Evolutionary conservation across 1,140 invertebrate species (phyloP), one percentile per base, ranked within the genome.

Genomic region (Drosophila virilis): DNA sequence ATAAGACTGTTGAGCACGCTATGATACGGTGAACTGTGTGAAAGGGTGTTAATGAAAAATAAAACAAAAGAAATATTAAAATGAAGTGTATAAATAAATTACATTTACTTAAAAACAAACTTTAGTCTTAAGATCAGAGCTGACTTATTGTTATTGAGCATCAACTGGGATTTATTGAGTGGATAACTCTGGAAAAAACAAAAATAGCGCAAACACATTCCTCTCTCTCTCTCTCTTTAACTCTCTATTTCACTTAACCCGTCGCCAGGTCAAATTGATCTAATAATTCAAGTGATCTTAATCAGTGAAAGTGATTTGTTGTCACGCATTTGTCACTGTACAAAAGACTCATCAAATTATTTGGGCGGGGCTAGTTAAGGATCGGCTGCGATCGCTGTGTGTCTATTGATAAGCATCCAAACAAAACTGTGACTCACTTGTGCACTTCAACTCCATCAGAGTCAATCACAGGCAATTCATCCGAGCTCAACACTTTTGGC

Each of bases 301-400:
- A 88, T 88, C 79, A 45, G 38, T 9, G 38, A 68, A 72, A 77
- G 62, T 88, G 84, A 88, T 88, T 89, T 89, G 84, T 89, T 80
- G 84, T 65, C 79, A 48, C 64, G 46, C 80, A 88, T 88, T 88
- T 88, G 84, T 88, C 84, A 83, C 33, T 70, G 80, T 74, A 83
- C 83, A 86, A 86, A 86, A 86, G 52, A 70, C 83, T 76, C 70
- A 48, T 79, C 76, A 55, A 15, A 64, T 35, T 64, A 66, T 51
- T 65, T 40, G 54, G 72, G 59, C 35, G 50, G 40, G 54, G 37
- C 62, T n/a, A 22, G 22, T 10, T 10, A 10, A 35, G 48, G 57
- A 54, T 69, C 55, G 9, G 10, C 28, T 58, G 28, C 32, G 52
- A 57, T 54, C 45, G 33, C 58, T 28, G 22, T 28, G 22, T 28